Base-by-base conservation (phyloP, 2,888 invertebrate genomes). In the Cryptocephalus moraei region DNA sequence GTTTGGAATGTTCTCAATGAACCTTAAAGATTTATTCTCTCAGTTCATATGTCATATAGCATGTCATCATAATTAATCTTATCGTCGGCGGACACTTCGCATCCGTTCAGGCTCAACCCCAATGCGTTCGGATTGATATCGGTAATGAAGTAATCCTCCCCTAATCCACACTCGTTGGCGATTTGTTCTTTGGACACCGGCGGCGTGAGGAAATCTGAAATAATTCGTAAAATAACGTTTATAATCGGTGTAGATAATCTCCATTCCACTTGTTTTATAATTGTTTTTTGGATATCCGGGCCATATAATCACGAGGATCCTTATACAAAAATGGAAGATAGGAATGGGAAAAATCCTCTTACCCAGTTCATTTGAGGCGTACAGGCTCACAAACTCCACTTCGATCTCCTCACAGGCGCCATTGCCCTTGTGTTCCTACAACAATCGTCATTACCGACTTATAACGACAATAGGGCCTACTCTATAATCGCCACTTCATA, bases 111-210 rank as follows among this genome's bases (percentile, higher is more conserved):
- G 59, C 74, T 76, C 46, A 76, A 55, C 8, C 75, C 76, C 33
- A 77, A 58, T 1, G 72, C 62, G 10, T 71, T 69, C 6, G 76
- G 75, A 56, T 76, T 76, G 44, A 77, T 59, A 54, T 77, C 77
- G 2, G 77, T 76, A 9, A 77, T 75, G 32, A 77, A 65, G 56
- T 75, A 76, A 47, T 75, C 73, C 32, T 71, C 73, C n/a, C 78
- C 72, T 14, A 89, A 74, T 0, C 87, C 87, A 56, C 86, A 86
- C 65, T 88, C 89, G 52, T 82, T 77, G 8, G 85, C 85, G 4
- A 86, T 81, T 56, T 86, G 82, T 63, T 88, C 86, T 61, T 86
- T 84, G 33, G 87, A 83, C 43, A 88, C 84, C 49, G 70, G 67
- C 39, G 77, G 77, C 57, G 76, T 75, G 49, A 78, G 64, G 57